Evolutionary conservation across 2,888 invertebrate genomes (phyloP).

Genomic region (Scaptomyza polygonia): DNA sequence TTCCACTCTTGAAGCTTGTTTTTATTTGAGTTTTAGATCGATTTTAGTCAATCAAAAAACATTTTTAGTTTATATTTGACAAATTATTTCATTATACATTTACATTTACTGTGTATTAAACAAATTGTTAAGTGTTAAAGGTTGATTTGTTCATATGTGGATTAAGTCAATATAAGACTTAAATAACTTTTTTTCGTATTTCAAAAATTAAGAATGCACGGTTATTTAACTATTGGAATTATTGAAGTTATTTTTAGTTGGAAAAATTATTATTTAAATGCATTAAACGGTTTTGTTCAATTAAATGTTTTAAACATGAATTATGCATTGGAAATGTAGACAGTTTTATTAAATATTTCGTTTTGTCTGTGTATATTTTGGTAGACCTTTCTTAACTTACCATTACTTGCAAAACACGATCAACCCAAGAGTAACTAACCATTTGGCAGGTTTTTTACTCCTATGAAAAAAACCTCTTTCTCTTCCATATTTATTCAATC

Average conservation of each 20-base stretch:
- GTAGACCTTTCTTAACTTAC: conserved; percentile 30
- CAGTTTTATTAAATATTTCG: conserved; percentile 1
- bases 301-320: neutral
- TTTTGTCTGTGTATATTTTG: conserved; percentile 1
- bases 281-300: conserved; percentile 4
- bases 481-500: neutral
- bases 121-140: neutral
- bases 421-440: neutral
- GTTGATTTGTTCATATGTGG: no score
- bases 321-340: conserved; percentile 3
- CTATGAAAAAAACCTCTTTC: neutral
- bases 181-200: neutral
- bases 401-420: neutral
- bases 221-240: neutral
- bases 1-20: neutral
- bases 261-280: conserved; percentile 4
- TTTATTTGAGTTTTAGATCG: neutral
- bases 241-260: neutral
- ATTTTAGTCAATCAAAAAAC: neutral
- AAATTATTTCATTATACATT: neutral
- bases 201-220: neutral
- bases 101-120: conserved; percentile 7
- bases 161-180: neutral
- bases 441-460: neutral
- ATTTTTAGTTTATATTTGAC: neutral